These are phyloP conservation scores for Brachionus paranguensis DNA, from an alignment of 1,140 invertebrate species.

Conservation along the genomic window DNA sequence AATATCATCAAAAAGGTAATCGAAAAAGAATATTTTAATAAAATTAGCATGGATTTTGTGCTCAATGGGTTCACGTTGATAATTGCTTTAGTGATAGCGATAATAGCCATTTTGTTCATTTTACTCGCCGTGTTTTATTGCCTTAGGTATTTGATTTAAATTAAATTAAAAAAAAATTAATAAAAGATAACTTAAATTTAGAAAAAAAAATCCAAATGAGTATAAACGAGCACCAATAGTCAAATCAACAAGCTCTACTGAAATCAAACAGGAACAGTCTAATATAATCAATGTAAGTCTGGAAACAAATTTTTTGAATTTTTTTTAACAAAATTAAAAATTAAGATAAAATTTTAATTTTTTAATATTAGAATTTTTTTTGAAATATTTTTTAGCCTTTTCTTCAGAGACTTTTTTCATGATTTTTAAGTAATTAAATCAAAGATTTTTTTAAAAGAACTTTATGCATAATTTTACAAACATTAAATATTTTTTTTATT, in stretches of 20 bases:
- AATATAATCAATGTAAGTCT: background rate
- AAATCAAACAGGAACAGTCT: background rate
- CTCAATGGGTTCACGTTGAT: conserved; percentile 14
- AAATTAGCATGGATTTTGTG: background rate
- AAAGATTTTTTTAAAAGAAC: too few species aligned
- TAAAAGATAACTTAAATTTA: background rate
- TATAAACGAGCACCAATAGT: conserved; percentile 13
- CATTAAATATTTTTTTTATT: too few species aligned
- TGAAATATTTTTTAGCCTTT: background rate
- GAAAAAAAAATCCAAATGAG: background rate
- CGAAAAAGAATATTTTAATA: background rate
- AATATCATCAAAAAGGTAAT: background rate
- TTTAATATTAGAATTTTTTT: background rate
- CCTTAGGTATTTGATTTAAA: background rate
- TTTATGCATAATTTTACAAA: too few species aligned
- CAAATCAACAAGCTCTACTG: background rate
- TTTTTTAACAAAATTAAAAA: too few species aligned
- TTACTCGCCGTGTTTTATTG: conserved; percentile 2
- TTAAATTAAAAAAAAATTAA: background rate
- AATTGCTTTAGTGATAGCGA: background rate
- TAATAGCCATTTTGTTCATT: conserved; percentile 6
- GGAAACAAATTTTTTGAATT: background rate
- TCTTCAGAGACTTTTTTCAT: background rate
- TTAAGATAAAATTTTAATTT: too few species aligned
- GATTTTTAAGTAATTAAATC: too few species aligned